Base-by-base conservation (phyloP, 2,113 vertebrate genomes). In the Anhinga anhinga region DNA sequence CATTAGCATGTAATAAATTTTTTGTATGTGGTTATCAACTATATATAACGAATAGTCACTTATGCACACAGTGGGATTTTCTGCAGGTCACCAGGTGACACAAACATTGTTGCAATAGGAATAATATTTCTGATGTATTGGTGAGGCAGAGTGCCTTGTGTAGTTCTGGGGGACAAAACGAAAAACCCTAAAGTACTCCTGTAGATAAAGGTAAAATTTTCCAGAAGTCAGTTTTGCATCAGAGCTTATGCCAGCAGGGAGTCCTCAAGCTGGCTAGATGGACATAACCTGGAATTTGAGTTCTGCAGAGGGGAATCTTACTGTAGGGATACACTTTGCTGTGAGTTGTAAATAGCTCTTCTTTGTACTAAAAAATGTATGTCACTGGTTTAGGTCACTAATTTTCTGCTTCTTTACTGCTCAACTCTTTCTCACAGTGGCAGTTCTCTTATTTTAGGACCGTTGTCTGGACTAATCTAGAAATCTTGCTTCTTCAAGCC, bases 11-110 rank as follows among this genome's bases (percentile, higher is more conserved):
- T 19, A 40, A 26, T 63, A 53, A 53, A 40, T 55, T 40, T 26
- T 19, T 40, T 52, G 4, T 71, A 1, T 47, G 7, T 36, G 8
- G 11, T 26, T 84, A 25, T 82, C 27, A 22, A 3, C 40, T 59
- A 2, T 29, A 0, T 71, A 0, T 82, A 20, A 29, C 1, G 4
- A 26, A 20, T 4, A 27, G 29, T 38, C 42, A 7, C 25, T 15
- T 26, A 3, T 1, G 13, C 14, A 44, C 45, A 16, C 18, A 26
- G 52, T 56, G 79, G 38, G 29, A 9, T 63, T 81, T 90, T 59
- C 71, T 93, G 15, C 63, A 2, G 4, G 66, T 56, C 44, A 56
- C 11, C 13, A 38, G 21, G 15, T 50, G 47, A 20, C 32, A 26
- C 30, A 65, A 34, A n/a, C 8, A 2, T 8, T 34, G 18, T 50